A percentile compares a stretch with the other conserved stretches of the same genome.
phyloP scores from a whole-genome alignment of 2,797 vertebrate species.

The Craterocephalus amniculus region DNA sequence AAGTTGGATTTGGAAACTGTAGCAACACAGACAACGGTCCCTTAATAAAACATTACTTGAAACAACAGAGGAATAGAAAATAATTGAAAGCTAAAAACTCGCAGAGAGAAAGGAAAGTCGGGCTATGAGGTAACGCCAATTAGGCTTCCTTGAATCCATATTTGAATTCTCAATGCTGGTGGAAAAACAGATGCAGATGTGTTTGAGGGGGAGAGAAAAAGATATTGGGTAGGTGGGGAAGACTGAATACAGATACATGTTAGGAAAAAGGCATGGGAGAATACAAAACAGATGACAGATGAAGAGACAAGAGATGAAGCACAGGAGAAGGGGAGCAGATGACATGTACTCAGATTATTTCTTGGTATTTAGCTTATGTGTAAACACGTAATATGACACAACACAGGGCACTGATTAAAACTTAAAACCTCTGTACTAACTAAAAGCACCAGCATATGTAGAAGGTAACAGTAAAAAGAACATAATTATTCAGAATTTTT shows the following conservation, averaged over 20 bases:
- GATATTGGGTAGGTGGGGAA: slow-evolving; percentile 25
- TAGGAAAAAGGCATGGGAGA: slow-evolving; percentile 16
- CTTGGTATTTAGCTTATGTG: not conserved
- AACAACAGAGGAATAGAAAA: slow-evolving; percentile 46
- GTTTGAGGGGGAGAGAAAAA: slow-evolving; percentile 6
- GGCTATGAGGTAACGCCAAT: slow-evolving; percentile 50
- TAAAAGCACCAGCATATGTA: not conserved
- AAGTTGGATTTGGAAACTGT: slow-evolving; percentile 12
- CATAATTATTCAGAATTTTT: not conserved
- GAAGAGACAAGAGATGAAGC: not conserved
- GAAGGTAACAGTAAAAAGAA: not conserved
- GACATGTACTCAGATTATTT: not conserved
- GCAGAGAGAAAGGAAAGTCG: slow-evolving; percentile 4
- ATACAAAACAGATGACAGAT: slow-evolving; percentile 25
- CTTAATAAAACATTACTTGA: slow-evolving; percentile 48
- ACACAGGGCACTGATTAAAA: not conserved
- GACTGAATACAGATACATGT: slow-evolving; percentile 27
- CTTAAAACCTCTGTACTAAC: not conserved
- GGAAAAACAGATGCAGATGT: slow-evolving; percentile 26
- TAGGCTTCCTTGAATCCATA: slow-evolving; percentile 45
- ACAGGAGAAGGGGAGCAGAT: slow-evolving; percentile 6
- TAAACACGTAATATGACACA: not conserved
- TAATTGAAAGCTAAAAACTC: slow-evolving; percentile 51
- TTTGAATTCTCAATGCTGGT: slow-evolving; percentile 42
- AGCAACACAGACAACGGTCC: slow-evolving; percentile 15